phyloP scores from a whole-genome alignment of 2,797 vertebrate genomes.

The Notolepis coatsorum region DNA sequence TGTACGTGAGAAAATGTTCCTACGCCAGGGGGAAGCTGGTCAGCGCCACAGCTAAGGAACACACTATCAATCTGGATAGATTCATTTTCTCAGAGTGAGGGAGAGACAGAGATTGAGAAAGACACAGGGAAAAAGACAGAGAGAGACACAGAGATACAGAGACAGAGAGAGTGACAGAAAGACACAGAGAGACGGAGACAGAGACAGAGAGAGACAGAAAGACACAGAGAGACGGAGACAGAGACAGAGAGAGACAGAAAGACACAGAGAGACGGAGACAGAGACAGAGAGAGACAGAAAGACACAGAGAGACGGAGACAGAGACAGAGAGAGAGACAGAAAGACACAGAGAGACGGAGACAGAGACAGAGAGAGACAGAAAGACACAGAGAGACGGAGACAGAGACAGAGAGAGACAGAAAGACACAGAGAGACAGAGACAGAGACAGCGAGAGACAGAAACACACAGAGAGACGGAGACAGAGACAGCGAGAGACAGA shows the following conservation, averaged over 20 bases:
- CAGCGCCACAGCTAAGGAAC: constrained; percentile 63
- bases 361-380: too few relatives aligned
- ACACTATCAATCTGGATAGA: constrained; percentile 64
- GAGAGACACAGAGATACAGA: not conserved
- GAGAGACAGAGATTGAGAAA: not conserved
- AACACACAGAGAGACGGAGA: not conserved
- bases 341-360: not conserved
- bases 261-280: constrained; percentile 20
- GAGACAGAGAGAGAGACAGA: not conserved
- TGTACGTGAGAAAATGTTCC: too few relatives aligned
- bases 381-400: not conserved
- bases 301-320: not conserved
- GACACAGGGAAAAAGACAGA: not conserved
- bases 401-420: too few relatives aligned
- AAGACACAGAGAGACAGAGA: not conserved
- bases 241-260: constrained; percentile 17
- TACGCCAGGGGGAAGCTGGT: constrained; percentile 54
- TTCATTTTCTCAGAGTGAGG: constrained; percentile 50
- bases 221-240: constrained; percentile 15
- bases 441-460: not conserved
- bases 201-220: constrained; percentile 15
- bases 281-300: too few relatives aligned
- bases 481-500: too few relatives aligned
- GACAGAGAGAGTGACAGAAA: not conserved
- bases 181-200: not conserved